Base-by-base conservation (phyloP, 2,113 vertebrate genomes). In the Semnornis frantzii region DNA sequence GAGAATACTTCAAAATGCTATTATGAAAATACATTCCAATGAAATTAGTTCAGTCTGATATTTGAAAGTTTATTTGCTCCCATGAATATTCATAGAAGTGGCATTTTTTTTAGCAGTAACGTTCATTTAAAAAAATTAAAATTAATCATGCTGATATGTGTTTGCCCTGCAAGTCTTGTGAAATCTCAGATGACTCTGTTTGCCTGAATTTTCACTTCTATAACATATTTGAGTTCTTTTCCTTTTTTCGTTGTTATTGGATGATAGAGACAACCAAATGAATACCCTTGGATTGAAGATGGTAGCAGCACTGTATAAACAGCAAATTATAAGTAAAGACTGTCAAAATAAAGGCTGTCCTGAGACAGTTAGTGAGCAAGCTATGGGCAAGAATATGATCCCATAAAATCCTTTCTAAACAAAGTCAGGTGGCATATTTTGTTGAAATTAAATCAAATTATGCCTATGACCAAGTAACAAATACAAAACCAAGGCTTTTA, bases 141-240 rank as follows among this genome's bases (percentile, higher is more conserved):
- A 94, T 94, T 88, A 96, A 94, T 96, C 91, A 91, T 81, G 87
- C 57, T 91, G 81, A 81, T 92, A 85, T 90, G 79, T 64, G 48
- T 85, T 94, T 96, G 87, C 92, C 92, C 89, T 93, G 75, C 80
- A 95, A 89, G 46, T 68, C 21, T 30, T 93, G 84, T 60, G 87
- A 93, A 96, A 93, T 93, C 92, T 93, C 91, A 85, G 20, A 73
- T 85, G 91, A 68, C 75, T 89, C 23, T 63, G 34, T 82, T 76
- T 79, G 78, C 78, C 77, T 73, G 42, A 77, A 89, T 94, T 95
- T 94, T 85, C 33, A 46, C 58, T 84, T 89, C 44, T 77, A 4
- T 46, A 80, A 73, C 46, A 66, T 74, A 48, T 2, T 74, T 6
- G 1, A 64, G 57, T 64, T 31, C 39, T 88, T 92, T 86, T 88